phyloP scores from a whole-genome alignment of 2,888 invertebrate genomes.

The Ischnus inquisitorius region DNA sequence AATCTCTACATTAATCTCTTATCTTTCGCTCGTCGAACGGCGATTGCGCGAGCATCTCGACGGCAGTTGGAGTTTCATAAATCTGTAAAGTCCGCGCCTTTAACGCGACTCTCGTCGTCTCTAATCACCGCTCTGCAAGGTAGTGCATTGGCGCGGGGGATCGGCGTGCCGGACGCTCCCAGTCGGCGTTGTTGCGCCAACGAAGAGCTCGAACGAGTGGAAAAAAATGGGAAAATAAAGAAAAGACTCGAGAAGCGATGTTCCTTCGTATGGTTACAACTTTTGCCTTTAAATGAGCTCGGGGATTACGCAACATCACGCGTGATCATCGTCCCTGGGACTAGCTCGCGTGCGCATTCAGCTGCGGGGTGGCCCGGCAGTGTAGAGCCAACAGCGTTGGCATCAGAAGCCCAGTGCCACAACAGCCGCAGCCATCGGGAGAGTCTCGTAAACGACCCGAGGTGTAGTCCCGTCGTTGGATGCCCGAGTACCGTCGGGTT shows the following conservation, averaged over 20 bases:
- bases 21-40: constrained; percentile 9
- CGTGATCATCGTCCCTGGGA: constrained; percentile 63
- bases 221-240: constrained; percentile 22
- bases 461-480: constrained; percentile 77
- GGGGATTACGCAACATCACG: constrained; percentile 72
- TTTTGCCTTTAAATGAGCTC: constrained; percentile 71
- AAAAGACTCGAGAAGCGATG: constrained; percentile 46
- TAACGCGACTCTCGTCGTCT: constrained; percentile 49
- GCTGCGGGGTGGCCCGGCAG: constrained; percentile 9
- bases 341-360: constrained; percentile 49
- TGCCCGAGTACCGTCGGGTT: constrained; percentile 67
- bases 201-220: constrained; percentile 34
- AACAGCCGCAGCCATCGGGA: constrained; percentile 53
- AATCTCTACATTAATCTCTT: background rate
- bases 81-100: constrained; percentile 50
- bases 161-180: constrained; percentile 63
- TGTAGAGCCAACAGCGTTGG: constrained; percentile 27
- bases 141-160: constrained; percentile 34
- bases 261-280: constrained; percentile 71
- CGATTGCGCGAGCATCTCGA: background rate
- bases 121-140: constrained; percentile 51
- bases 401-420: constrained; percentile 21
- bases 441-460: constrained; percentile 78
- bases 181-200: constrained; percentile 61
- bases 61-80: constrained; percentile 46